These are phyloP conservation scores for Eciton burchellii DNA, from an alignment of 1,140 invertebrate genomes.

Conservation along the genomic window DNA sequence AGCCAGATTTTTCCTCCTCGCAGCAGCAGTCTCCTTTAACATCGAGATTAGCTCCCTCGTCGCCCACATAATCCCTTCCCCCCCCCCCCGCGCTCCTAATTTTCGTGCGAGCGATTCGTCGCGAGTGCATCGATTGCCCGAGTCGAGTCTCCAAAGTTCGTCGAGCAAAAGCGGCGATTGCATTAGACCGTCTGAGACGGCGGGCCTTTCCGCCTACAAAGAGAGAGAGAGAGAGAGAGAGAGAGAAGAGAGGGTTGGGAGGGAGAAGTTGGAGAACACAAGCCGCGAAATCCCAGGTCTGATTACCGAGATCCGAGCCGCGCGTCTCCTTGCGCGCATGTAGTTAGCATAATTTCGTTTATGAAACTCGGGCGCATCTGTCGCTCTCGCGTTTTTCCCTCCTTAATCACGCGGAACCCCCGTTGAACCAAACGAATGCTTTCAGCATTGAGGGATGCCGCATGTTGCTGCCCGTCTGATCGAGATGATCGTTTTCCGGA, in stretches of 20 bases:
- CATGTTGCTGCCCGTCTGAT: too few species aligned
- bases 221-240: constrained; percentile 2
- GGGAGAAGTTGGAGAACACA: constrained; percentile 24
- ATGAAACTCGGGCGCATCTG: constrained; percentile 66
- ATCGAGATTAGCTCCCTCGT: background rate
- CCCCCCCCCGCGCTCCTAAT: too few species aligned
- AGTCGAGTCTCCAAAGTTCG: background rate
- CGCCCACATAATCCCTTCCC: background rate
- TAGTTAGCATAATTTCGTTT: constrained; percentile 79
- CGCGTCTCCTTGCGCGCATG: constrained; percentile 60
- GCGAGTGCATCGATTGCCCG: constrained; percentile 7
- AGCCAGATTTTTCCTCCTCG: too few species aligned
- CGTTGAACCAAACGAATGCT: constrained; percentile 47
- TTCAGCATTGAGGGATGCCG: too few species aligned
- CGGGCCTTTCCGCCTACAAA: background rate
- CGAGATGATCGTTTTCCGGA: too few species aligned
- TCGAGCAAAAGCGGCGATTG: constrained; percentile 10
- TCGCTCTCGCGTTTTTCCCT: constrained; percentile 27
- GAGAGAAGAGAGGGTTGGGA: background rate
- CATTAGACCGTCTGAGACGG: constrained; percentile 2
- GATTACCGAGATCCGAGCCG: constrained; percentile 48
- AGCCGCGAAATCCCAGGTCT: constrained; percentile 51
- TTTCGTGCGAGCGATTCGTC: background rate
- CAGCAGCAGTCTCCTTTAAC: background rate
- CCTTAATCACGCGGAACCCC: constrained; percentile 17